Evolutionary conservation across 1,140 invertebrate species (phyloP).

Genomic region (Formica selysi): DNA sequence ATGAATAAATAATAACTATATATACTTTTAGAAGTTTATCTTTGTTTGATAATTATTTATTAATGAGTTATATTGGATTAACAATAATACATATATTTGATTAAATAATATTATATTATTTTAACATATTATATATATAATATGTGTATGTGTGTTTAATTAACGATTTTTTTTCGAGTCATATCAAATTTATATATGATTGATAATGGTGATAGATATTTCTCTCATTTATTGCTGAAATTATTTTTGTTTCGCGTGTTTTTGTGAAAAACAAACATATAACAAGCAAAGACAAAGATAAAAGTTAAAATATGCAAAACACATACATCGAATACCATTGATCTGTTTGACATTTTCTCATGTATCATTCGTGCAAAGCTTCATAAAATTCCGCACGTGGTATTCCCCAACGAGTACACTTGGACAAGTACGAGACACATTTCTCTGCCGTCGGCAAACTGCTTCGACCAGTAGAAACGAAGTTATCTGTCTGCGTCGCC

Average conservation of each 20-base stretch:
- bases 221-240: not conserved
- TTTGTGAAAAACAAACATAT: not conserved
- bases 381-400: conserved; percentile 11
- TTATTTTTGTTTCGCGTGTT: not conserved
- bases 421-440: conserved; percentile 1
- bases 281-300: not conserved
- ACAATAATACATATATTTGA: conserved; percentile 6
- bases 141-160: not conserved
- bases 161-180: not conserved
- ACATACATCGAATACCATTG: not conserved
- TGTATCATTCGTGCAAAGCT: not conserved
- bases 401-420: conserved; percentile 3
- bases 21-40: conserved; percentile 18
- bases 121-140: no score
- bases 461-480: conserved; percentile 63
- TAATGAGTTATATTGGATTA: not conserved
- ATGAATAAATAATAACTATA: conserved; percentile 28
- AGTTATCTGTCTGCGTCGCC: conserved; percentile 70
- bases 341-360: conserved; percentile 20
- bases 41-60: conserved; percentile 29
- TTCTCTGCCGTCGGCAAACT: conserved; percentile 36
- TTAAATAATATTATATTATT: conserved; percentile 14
- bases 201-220: not conserved
- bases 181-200: not conserved
- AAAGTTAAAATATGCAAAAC: not conserved